phyloP scores from a whole-genome alignment of 2,113 vertebrate species.

The Thunnus maccoyii region DNA sequence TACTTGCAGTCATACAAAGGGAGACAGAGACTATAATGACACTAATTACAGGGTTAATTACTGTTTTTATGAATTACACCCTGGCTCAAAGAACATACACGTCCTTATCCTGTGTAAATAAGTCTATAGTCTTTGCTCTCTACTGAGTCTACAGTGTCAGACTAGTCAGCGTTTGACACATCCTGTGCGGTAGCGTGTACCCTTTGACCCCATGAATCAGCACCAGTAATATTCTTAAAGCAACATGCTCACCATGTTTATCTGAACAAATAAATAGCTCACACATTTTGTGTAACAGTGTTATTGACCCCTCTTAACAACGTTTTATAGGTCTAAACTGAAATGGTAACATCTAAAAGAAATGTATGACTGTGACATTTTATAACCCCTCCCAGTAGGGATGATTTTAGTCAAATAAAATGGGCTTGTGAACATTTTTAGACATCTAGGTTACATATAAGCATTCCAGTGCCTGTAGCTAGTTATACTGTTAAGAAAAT shows the following conservation, averaged over 20 bases:
- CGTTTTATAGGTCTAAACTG: background rate
- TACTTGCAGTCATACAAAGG: background rate
- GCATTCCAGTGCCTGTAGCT: background rate
- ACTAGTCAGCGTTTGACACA: constrained; percentile 19
- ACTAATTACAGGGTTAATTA: background rate
- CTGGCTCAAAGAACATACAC: constrained; percentile 2
- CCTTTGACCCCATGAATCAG: constrained; percentile 59
- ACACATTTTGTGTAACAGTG: constrained; percentile 1
- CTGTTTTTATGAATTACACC: background rate
- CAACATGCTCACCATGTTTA: background rate
- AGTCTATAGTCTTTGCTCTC: background rate
- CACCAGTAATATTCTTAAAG: constrained; percentile 1
- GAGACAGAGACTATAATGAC: background rate
- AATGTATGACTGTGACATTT: background rate
- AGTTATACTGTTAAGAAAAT: background rate
- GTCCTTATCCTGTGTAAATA: constrained; percentile 3
- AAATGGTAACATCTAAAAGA: constrained; percentile 1
- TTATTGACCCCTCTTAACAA: background rate
- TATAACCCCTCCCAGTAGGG: background rate
- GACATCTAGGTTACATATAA: background rate
- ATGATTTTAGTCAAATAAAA: background rate
- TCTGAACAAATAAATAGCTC: constrained; percentile 4
- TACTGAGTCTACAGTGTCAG: background rate
- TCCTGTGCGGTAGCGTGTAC: background rate
- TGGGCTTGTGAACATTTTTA: background rate